Base-by-base conservation (phyloP, 2,888 invertebrate species). In the Muscina levida region DNA sequence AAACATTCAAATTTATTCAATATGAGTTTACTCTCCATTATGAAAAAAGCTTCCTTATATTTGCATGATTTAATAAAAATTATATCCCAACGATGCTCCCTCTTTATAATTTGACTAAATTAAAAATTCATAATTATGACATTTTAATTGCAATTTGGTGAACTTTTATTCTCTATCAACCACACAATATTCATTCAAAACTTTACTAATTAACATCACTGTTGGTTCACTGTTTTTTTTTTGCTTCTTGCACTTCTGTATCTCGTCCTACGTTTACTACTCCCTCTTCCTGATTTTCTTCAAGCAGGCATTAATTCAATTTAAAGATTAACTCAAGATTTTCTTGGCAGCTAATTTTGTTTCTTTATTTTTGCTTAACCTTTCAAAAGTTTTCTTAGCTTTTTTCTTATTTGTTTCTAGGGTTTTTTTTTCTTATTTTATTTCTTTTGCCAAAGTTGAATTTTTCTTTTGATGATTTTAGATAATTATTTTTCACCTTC, bases 151-250 rank as follows among this genome's bases (percentile, higher is more conserved):
- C 62, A 62, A 62, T 62, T 62, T 62, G 11, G 62, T 62, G 62
- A 62, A 62, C 62, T 62, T 62, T 62, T 19, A 6, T 42, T 15
- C 31, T 15, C 37, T 17, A 42, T 39, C 62, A 22, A 62, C 42
- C 57, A 17, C 57, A 17, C 46, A 68, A 65, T 51, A 65, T 65
- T 65, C 22, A 37, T 42, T 42, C 42, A 72, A 77, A 84, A 84
- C 82, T 84, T 84, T 82, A 56, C 75, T 84, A 84, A 84, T 84
- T 82, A 83, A 74, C 75, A 79, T 65, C 44, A 56, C 26, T 48
- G 72, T 31, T 31, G 42, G 26, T 15, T n/a, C n/a, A n/a, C n/a
- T n/a, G 39, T 26, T 67, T 62, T 51, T 13, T 2, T 48, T 31
- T 13, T 19, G 26, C 31, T 24, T 15, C 24, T 31, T 31, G 31